These are phyloP conservation scores for Macrobrachium nipponense DNA, from an alignment of 1,140 invertebrate species.

Conservation along the genomic window DNA sequence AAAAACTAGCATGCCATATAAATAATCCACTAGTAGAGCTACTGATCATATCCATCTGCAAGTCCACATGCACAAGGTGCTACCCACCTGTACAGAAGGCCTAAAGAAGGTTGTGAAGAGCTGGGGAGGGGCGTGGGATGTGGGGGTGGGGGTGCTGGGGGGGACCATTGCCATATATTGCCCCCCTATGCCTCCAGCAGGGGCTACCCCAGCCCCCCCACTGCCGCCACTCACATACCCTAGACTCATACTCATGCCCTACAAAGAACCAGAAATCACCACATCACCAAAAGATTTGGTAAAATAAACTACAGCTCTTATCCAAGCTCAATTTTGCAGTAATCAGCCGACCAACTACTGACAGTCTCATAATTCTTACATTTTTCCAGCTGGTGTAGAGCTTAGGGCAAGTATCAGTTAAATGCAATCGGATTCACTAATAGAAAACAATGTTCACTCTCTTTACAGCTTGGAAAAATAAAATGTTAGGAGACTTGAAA, in stretches of 20 bases:
- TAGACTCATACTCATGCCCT: conserved; percentile 58
- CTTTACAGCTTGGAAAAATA: too few relatives aligned
- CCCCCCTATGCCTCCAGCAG: conserved; percentile 39
- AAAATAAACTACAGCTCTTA: conserved; percentile 6
- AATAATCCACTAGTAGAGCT: conserved; percentile 29
- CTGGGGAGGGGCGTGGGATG: conserved; percentile 61
- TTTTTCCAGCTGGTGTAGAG: too few relatives aligned
- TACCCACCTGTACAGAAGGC: conserved; percentile 57
- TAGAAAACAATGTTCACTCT: too few relatives aligned
- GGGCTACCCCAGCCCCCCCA: conserved; percentile 53
- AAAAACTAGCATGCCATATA: neutral
- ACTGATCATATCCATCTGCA: conserved; percentile 16
- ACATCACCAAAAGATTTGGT: conserved; percentile 48
- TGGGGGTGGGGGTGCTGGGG: conserved; percentile 60
- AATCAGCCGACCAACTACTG: too few relatives aligned
- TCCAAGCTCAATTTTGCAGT: too few relatives aligned
- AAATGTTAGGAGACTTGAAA: too few relatives aligned
- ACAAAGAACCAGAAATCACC: conserved; percentile 60
- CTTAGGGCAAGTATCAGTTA: too few relatives aligned
- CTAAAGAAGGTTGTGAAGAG: conserved; percentile 62
- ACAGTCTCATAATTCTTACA: too few relatives aligned
- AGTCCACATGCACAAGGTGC: conserved; percentile 39
- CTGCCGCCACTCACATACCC: conserved; percentile 58
- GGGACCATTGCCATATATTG: conserved; percentile 59
- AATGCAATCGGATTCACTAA: too few relatives aligned